Percentiles rank a stretch among this genome's conserved stretches.
Evolutionary conservation across 2,888 invertebrate genomes (phyloP).

Genomic region (Zygaena filipendulae): DNA sequence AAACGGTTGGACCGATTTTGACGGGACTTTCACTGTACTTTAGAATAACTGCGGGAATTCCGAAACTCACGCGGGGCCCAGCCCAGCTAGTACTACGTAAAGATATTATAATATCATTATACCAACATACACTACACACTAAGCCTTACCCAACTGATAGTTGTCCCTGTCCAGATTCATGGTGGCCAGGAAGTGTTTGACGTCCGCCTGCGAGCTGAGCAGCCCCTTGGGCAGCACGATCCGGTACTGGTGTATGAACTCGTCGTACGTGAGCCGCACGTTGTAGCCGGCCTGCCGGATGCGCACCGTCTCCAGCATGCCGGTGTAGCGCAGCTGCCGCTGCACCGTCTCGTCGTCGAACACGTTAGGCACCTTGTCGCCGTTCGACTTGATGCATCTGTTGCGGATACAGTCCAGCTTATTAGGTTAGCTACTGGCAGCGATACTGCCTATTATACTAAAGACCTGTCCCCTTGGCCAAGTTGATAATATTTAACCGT

Average conservation of each 20-base stretch:
- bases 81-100: too few relatives aligned
- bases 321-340: constrained; percentile 88
- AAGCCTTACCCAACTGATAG: constrained; percentile 80
- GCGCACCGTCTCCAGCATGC: constrained; percentile 96
- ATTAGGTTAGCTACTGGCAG: constrained; percentile 36
- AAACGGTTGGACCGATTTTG: too few relatives aligned
- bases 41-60: too few relatives aligned
- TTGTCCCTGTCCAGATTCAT: constrained; percentile 89
- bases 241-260: constrained; percentile 92
- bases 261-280: constrained; percentile 91
- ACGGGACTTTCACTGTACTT: too few relatives aligned
- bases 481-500: too few relatives aligned
- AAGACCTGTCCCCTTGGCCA: too few relatives aligned
- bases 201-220: constrained; percentile 87
- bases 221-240: constrained; percentile 90
- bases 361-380: constrained; percentile 90
- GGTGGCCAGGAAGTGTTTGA: constrained; percentile 83
- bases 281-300: constrained; percentile 96
- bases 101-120: too few relatives aligned
- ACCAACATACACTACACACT: too few relatives aligned
- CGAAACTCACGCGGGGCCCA: too few relatives aligned
- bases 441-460: too few relatives aligned
- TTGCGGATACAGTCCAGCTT: too few relatives aligned
- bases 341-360: constrained; percentile 96
- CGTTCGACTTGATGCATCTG: constrained; percentile 95